Evolutionary conservation across 2,797 vertebrate genomes (phyloP).

Genomic region (Epinephelus awoara): DNA sequence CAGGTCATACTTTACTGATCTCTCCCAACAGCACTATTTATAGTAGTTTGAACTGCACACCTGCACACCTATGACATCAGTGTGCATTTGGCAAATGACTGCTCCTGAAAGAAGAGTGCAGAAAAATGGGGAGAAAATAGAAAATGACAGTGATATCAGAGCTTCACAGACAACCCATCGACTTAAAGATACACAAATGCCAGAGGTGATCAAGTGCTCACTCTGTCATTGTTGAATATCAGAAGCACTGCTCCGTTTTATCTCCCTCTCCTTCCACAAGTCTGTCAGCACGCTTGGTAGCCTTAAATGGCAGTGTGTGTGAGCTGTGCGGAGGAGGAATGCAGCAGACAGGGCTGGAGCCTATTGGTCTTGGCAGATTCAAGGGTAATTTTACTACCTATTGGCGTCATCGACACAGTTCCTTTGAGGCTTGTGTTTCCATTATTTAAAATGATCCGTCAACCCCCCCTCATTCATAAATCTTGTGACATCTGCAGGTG

Average conservation of each 20-base stretch:
- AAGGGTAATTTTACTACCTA: slow-evolving; percentile 79
- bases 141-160: slow-evolving; percentile 17
- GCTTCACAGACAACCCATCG: background rate
- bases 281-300: slow-evolving; percentile 68
- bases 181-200: slow-evolving; percentile 44
- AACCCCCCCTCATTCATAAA: slow-evolving; percentile 33
- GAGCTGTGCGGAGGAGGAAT: slow-evolving; percentile 77
- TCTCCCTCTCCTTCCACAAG: slow-evolving; percentile 48
- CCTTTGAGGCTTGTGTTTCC: slow-evolving; percentile 68
- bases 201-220: slow-evolving; percentile 42
- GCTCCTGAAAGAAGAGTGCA: background rate
- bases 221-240: slow-evolving; percentile 47
- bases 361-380: slow-evolving; percentile 82
- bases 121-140: slow-evolving; percentile 14
- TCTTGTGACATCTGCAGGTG: slow-evolving; percentile 47
- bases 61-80: background rate
- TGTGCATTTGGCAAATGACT: background rate
- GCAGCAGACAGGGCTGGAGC: slow-evolving; percentile 62
- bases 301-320: slow-evolving; percentile 84
- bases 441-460: slow-evolving; percentile 73
- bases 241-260: slow-evolving; percentile 44
- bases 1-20: background rate
- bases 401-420: slow-evolving; percentile 75
- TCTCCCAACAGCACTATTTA: background rate
- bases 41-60: slow-evolving; percentile 2